phyloP scores from a whole-genome alignment of 2,797 vertebrate genomes.

The Leptodactylus fallax region DNA sequence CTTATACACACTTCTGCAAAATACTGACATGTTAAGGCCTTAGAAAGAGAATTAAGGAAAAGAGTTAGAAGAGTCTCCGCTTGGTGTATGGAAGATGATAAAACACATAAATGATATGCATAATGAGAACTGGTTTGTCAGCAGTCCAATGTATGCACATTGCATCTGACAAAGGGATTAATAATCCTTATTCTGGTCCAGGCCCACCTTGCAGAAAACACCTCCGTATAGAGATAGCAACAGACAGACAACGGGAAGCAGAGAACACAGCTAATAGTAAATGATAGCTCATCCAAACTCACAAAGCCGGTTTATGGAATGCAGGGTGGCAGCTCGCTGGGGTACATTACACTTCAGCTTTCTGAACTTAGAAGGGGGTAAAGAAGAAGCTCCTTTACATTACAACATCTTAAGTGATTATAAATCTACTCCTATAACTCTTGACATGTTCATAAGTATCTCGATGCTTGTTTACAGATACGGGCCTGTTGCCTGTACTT shows the following conservation, averaged over 20 bases:
- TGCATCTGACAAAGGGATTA: background rate
- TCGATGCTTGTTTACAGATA: conserved; percentile 60
- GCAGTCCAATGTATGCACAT: background rate
- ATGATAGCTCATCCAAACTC: background rate
- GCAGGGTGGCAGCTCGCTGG: background rate
- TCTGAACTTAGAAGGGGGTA: background rate
- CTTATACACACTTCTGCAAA: too few relatives aligned
- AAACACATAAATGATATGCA: background rate
- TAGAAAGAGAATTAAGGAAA: too few relatives aligned
- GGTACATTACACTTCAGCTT: background rate
- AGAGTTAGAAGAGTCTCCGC: background rate
- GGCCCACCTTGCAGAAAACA: background rate
- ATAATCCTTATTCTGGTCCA: background rate
- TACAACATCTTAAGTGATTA: conserved; percentile 53
- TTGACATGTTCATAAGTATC: conserved; percentile 62
- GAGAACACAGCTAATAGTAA: background rate
- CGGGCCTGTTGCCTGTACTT: conserved; percentile 56
- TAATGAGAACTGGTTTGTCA: background rate
- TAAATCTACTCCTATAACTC: conserved; percentile 56
- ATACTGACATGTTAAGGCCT: too few relatives aligned
- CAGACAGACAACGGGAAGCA: background rate
- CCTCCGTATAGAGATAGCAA: background rate
- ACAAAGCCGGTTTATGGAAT: background rate
- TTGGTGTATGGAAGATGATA: background rate
- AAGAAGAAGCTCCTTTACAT: conserved; percentile 40